Evolutionary conservation across 1,140 invertebrate species (phyloP), one percentile per base, ranked within the genome.

Genomic region (Pogonus chalceus): DNA sequence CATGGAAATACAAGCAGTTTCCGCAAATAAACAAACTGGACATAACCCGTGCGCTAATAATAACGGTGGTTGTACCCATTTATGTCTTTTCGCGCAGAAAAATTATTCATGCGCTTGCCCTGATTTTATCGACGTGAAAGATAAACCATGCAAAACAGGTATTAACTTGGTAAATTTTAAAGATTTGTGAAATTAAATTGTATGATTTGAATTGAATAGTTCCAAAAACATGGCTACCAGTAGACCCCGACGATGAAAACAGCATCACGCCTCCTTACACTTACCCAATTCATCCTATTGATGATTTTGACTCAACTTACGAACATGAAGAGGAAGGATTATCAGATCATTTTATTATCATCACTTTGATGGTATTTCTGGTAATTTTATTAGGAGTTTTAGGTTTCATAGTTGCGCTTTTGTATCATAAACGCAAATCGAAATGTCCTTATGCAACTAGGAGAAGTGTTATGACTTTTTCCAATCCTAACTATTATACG

Each of bases 51-150:
- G 89, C 60, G 79, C 77, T 21, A 76, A 83, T 26, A 77, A 85
- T 47, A 92, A 91, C 66, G 90, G 89, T 0, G 86, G 87, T 1
- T 95, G 91, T 65, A 81, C 80, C 0, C 87, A 93, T 68, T 71
- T 92, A 0, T 95, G 91, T 61, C 72, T 88, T 48, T 85, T 78
- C 57, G 75, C 76, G 23, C 72, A 76, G 47, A 74, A 80, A 49
- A 78, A 82, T 50, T 85, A 92, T 65, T 76, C 80, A 2, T 93
- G 92, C 69, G 87, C 78, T 22, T 94, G 90, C 72, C 89, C 90
- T 2, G 85, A 88, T 63, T 72, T 74, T 1, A 62, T 70, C 0
- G 82, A 84, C 62, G n/a, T n/a, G n/a, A n/a, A n/a, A n/a, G 67
- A 67, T 3, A 71, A 65, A 14, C 64, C 70, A 20, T 88, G 84